Evolutionary conservation across 2,113 vertebrate species (phyloP).

Genomic region (Acrocephalus kingi): DNA sequence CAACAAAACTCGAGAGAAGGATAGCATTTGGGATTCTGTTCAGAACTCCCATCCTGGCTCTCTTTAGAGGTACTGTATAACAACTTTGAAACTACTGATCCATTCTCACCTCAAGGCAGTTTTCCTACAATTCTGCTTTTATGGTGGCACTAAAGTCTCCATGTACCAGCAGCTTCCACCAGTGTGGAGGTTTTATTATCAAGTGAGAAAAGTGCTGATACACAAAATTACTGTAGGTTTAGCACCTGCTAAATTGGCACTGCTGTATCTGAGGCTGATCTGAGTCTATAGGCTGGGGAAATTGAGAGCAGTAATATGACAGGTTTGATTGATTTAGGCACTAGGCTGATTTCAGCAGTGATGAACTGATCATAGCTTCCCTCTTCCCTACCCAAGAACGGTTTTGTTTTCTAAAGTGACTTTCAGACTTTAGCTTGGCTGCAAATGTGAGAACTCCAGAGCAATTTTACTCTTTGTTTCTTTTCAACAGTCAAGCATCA

Average conservation of each 20-base stretch:
- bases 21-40: not conserved
- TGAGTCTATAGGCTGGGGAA: not conserved
- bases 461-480: not conserved
- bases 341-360: not conserved
- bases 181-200: slow-evolving; percentile 12
- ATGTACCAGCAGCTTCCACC: not conserved
- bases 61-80: not conserved
- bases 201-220: slow-evolving; percentile 42
- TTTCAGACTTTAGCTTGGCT: not conserved
- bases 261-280: not conserved
- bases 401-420: not conserved
- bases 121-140: slow-evolving; percentile 42
- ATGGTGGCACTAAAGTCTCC: slow-evolving; percentile 33
- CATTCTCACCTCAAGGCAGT: slow-evolving; percentile 33
- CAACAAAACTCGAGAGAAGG: not conserved
- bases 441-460: not conserved
- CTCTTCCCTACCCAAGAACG: not conserved
- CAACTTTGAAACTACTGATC: slow-evolving; percentile 18
- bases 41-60: not conserved
- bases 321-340: slow-evolving; percentile 13
- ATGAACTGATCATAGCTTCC: not conserved
- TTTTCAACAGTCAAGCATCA: not conserved
- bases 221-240: slow-evolving; percentile 21
- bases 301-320: not conserved
- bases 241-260: slow-evolving; percentile 25